Conservation (phyloP, 2,888 invertebrate genomes). For the Mythimna ferrago region DNA sequence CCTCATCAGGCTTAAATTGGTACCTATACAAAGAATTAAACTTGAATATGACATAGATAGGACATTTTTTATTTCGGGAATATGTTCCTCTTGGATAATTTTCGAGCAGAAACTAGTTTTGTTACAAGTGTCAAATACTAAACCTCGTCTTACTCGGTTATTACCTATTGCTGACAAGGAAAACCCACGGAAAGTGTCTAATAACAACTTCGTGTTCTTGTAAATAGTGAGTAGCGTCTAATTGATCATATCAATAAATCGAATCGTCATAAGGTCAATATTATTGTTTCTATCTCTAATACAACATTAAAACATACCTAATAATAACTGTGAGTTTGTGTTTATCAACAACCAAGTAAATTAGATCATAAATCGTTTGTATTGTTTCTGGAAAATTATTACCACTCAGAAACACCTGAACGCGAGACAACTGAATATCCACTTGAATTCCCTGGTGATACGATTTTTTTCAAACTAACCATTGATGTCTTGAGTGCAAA, state of each 20-base stretch:
- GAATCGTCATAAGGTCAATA: neutral
- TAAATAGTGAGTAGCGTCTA: neutral
- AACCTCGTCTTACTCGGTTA: neutral
- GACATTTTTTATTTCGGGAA: neutral
- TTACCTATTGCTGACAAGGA: neutral
- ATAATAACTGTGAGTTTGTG: neutral
- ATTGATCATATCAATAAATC: conserved; percentile 5
- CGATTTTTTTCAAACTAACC: neutral
- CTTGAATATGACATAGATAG: too few relatives aligned
- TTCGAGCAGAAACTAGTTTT: neutral
- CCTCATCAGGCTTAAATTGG: too few relatives aligned
- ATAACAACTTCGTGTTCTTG: neutral
- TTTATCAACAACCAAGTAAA: conserved; percentile 13
- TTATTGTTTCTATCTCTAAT: conserved; percentile 7
- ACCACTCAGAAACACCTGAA: neutral
- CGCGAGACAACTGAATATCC: neutral
- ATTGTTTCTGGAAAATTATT: conserved; percentile 9
- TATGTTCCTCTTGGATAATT: too few relatives aligned
- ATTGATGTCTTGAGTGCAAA: neutral
- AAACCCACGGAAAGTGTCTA: neutral
- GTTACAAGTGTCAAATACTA: neutral
- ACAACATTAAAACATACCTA: neutral
- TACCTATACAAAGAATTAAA: too few relatives aligned
- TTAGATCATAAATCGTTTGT: neutral
- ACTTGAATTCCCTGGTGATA: neutral